Base-by-base conservation (phyloP, 2,797 vertebrate genomes). In the Hafferia zeledoni region DNA sequence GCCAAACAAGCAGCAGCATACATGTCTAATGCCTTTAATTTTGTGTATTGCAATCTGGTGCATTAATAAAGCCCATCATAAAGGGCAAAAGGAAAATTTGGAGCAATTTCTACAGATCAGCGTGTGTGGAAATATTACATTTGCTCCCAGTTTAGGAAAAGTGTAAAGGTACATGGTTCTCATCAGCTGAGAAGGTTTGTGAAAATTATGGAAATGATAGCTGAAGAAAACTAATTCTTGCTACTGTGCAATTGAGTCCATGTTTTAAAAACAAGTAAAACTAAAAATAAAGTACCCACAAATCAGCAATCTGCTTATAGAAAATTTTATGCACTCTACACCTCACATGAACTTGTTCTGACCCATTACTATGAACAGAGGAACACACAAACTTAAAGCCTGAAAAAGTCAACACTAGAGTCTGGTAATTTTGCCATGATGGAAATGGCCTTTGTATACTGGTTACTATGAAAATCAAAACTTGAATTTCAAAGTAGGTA, bases 11-110 rank as follows among this genome's bases (percentile, higher is more conserved):
- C 70, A 78, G 67, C 90, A 88, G 31, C 13, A 23, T 16, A 53
- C 22, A 31, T 22, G 63, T n/a, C 87, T 85, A 71, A 92, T 92
- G 87, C 57, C 81, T 92, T 93, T 89, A 77, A 95, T 94, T 93
- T 77, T 24, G 43, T 57, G 13, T 41, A 17, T 22, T 60, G 70
- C 19, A 59, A 55, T 37, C n/a, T 72, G 39, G n/a, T 67, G 28
- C 47, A 30, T 77, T 90, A 72, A 55, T 93, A 89, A 87, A 68
- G 24, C 6, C 55, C 8, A 3, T 49, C 67, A 33, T 11, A 84
- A 65, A 2, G 10, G 35, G 46, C 15, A 87, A 55, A 88, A 79
- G 49, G 55, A 43, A 89, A 77, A 39, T 78, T 28, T 15, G 65
- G 44, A 90, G 71, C 31, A 89, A 89, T 92, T 94, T 85, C 87